phyloP scores from a whole-genome alignment of 2,888 invertebrate species.

The Epicampocera succincta region DNA sequence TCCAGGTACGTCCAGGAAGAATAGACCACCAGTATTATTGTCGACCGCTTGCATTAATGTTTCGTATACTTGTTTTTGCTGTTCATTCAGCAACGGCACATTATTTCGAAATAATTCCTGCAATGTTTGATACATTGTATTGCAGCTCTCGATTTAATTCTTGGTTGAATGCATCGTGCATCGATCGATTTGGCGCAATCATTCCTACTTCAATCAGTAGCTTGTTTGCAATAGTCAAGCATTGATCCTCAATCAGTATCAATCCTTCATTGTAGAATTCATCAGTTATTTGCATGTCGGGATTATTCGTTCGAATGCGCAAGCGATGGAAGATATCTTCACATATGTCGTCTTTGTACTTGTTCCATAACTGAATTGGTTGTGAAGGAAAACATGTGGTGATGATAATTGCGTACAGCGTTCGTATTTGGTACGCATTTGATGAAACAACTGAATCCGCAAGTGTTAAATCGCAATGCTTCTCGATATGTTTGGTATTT shows the following conservation, averaged over 20 bases:
- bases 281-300: background rate
- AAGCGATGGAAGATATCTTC: too few species aligned
- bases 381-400: background rate
- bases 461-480: background rate
- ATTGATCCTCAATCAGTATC: too few species aligned
- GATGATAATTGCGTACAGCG: background rate
- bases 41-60: slow-evolving; percentile 14
- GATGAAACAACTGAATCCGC: background rate
- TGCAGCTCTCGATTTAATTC: too few species aligned
- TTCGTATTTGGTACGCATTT: background rate
- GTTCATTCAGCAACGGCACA: too few species aligned
- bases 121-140: too few species aligned
- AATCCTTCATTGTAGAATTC: background rate
- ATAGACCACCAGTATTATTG: slow-evolving; percentile 6
- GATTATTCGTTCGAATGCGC: background rate
- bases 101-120: slow-evolving; percentile 11
- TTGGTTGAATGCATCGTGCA: too few species aligned
- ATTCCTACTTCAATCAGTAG: too few species aligned
- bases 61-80: slow-evolving; percentile 10
- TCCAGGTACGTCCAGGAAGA: slow-evolving; percentile 8
- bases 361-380: background rate
- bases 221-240: too few species aligned
- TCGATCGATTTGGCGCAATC: too few species aligned
- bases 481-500: background rate
- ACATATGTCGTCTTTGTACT: background rate